Evolutionary conservation across 2,888 invertebrate species (phyloP).

Genomic region (Leistus spinibarbis): DNA sequence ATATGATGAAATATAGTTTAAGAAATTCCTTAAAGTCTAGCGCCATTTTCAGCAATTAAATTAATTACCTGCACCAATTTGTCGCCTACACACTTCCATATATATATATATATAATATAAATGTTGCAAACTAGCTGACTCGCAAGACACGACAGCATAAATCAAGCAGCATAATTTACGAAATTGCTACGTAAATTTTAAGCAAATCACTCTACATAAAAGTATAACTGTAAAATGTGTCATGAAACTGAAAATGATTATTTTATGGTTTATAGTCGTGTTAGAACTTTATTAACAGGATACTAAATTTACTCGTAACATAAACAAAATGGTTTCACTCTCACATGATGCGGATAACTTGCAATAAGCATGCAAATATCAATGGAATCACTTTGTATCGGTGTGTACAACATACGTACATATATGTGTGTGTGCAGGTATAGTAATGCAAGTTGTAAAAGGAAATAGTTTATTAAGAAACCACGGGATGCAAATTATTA

Average conservation of each 20-base stretch:
- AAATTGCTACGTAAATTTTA: background rate
- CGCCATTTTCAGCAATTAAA: background rate
- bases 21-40: background rate
- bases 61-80: background rate
- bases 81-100: background rate
- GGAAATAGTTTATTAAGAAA: background rate
- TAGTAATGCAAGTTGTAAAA: background rate
- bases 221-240: background rate
- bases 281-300: constrained; percentile 37
- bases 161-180: background rate
- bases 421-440: background rate
- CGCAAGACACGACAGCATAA: background rate
- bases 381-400: background rate
- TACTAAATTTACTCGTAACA: constrained; percentile 36
- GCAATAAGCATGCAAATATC: constrained; percentile 33
- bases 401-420: no score
- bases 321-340: constrained; percentile 37
- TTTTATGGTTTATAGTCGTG: background rate
- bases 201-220: background rate
- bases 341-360: constrained; percentile 20
- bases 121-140: background rate
- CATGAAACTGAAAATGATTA: background rate
- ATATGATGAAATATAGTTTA: background rate
- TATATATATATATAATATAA: no score
- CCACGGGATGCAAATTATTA: background rate